These are phyloP conservation scores for Sycobia sp. DNA, from an alignment of 1,140 invertebrate species.

Conservation along the genomic window DNA sequence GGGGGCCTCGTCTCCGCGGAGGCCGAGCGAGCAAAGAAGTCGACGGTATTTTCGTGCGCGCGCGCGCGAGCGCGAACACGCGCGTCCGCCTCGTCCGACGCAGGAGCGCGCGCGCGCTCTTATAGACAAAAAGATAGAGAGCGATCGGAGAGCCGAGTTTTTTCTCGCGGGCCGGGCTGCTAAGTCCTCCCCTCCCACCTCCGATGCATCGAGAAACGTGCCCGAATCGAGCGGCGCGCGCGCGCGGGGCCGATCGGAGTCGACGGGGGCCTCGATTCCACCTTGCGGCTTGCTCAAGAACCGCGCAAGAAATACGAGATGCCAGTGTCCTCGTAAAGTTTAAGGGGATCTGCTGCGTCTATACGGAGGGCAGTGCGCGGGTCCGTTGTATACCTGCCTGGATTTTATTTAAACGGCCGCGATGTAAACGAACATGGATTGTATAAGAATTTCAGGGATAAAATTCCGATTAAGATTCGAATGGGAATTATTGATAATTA, in stretches of 20 bases:
- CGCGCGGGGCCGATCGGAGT: slow-evolving; percentile 43
- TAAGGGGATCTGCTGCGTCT: no score
- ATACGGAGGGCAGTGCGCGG: no score
- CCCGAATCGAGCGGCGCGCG: slow-evolving; percentile 7
- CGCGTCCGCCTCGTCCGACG: no score
- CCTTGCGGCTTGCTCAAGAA: not conserved
- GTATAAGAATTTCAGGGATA: no score
- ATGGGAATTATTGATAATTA: no score
- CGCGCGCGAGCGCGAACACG: not conserved
- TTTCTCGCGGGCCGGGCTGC: slow-evolving; percentile 1
- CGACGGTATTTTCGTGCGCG: slow-evolving; percentile 32
- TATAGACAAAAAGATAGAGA: slow-evolving; percentile 9
- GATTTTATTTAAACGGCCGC: no score
- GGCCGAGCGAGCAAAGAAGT: no score
- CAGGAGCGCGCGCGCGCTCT: no score
- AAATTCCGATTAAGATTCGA: no score
- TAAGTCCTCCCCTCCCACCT: not conserved
- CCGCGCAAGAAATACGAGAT: slow-evolving; percentile 2
- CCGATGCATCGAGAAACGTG: slow-evolving; percentile 8
- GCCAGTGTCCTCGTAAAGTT: not conserved
- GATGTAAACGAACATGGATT: no score
- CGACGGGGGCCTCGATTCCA: slow-evolving; percentile 35
- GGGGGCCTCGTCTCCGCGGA: not conserved
- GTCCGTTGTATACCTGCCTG: no score
- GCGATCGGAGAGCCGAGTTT: not conserved